Evolutionary conservation across 2,113 vertebrate genomes (phyloP).

Genomic region (Tricholaema leucomelas): DNA sequence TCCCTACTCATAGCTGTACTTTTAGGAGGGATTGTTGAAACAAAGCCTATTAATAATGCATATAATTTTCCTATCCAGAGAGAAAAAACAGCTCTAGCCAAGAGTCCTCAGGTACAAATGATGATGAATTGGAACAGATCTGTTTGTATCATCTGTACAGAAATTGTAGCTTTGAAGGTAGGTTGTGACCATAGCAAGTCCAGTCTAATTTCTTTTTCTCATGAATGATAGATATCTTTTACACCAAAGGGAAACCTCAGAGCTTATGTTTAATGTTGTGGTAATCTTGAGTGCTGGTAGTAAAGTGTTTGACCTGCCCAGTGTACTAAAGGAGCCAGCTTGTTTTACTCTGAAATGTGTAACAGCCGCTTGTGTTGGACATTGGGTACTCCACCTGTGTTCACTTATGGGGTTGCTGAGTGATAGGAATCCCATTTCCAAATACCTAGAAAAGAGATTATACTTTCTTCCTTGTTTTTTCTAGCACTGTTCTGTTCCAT

Average conservation of each 20-base stretch:
- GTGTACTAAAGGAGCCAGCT: background rate
- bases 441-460: background rate
- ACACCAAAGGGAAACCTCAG: background rate
- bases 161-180: constrained; percentile 88
- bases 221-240: background rate
- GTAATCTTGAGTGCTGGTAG: background rate
- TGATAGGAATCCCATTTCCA: background rate
- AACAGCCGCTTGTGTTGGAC: background rate
- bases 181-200: background rate
- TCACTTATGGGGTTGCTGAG: background rate
- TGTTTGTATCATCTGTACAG: constrained; percentile 85
- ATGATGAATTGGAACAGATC: constrained; percentile 80
- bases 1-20: background rate
- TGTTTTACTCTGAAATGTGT: background rate
- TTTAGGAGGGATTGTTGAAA: background rate
- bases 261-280: background rate
- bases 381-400: background rate
- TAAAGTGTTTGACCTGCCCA: background rate
- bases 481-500: background rate
- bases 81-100: constrained; percentile 36
- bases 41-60: background rate
- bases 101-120: background rate
- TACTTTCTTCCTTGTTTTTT: background rate
- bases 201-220: background rate
- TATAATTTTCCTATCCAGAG: constrained; percentile 42